Evolutionary conservation across 1,140 invertebrate genomes (phyloP).

Genomic region (Drosophila saltans): DNA sequence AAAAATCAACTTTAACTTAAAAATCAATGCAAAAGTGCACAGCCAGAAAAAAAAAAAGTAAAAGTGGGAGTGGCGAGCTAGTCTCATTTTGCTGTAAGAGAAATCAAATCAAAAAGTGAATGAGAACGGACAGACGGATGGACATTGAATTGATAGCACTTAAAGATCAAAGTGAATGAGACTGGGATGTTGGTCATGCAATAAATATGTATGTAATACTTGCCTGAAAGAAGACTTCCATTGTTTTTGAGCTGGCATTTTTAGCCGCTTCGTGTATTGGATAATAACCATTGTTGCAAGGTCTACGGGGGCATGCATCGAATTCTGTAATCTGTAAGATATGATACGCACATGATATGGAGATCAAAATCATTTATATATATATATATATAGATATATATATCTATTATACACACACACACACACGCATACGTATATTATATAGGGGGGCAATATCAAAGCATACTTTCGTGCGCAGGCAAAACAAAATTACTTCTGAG

Average conservation of each 20-base stretch:
- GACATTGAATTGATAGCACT: slow-evolving; percentile 10
- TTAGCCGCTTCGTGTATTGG: slow-evolving; percentile 95
- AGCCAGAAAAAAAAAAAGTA: not conserved
- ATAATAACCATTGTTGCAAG: slow-evolving; percentile 94
- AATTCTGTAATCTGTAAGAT: slow-evolving; percentile 88
- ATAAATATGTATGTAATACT: slow-evolving; percentile 39
- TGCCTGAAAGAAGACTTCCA: slow-evolving; percentile 89
- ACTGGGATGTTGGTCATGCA: not conserved
- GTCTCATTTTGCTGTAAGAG: slow-evolving; percentile 27
- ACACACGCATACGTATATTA: slow-evolving; percentile 9
- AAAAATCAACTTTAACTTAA: slow-evolving; percentile 16
- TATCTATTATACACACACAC: slow-evolving; percentile 5
- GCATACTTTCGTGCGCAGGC: slow-evolving; percentile 60
- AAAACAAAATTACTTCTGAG: slow-evolving; percentile 36
- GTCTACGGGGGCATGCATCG: slow-evolving; percentile 87
- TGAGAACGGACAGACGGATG: too few relatives aligned
- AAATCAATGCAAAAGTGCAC: slow-evolving; percentile 28
- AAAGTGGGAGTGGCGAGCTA: not conserved
- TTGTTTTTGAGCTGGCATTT: slow-evolving; percentile 92
- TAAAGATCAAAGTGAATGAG: not conserved
- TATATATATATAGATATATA: slow-evolving; percentile 6
- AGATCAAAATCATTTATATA: slow-evolving; percentile 15
- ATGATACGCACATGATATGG: slow-evolving; percentile 38
- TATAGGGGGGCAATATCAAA: slow-evolving; percentile 15
- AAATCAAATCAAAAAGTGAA: slow-evolving; percentile 44